These are phyloP conservation scores for Nephila pilipes DNA, from an alignment of 1,140 invertebrate species.

Conservation along the genomic window DNA sequence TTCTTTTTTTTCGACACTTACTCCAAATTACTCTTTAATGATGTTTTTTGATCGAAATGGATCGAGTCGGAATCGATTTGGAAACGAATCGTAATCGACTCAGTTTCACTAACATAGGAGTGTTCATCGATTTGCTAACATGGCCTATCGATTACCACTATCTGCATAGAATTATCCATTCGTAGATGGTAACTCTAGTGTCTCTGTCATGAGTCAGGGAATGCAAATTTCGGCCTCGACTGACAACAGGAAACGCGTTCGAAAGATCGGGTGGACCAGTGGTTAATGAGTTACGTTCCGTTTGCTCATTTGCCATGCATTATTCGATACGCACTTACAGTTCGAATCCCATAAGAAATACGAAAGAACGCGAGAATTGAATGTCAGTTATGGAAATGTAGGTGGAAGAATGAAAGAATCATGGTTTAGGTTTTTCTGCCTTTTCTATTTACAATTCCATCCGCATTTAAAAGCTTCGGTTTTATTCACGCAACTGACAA, in stretches of 20 bases:
- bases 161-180: slow-evolving; percentile 21
- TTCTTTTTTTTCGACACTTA: neutral
- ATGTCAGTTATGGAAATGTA: slow-evolving; percentile 12
- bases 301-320: slow-evolving; percentile 36
- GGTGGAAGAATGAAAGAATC: slow-evolving; percentile 19
- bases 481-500: slow-evolving; percentile 3
- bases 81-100: neutral
- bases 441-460: slow-evolving; percentile 27
- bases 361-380: slow-evolving; percentile 31
- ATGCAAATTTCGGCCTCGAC: slow-evolving; percentile 46
- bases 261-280: slow-evolving; percentile 24
- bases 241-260: slow-evolving; percentile 31
- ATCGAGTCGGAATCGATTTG: slow-evolving; percentile 2
- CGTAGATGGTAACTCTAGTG: slow-evolving; percentile 1
- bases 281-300: slow-evolving; percentile 28
- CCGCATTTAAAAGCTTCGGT: slow-evolving; percentile 4
- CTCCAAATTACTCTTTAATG: slow-evolving; percentile 8
- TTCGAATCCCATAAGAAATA: slow-evolving; percentile 28
- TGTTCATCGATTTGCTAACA: neutral
- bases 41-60: slow-evolving; percentile 18
- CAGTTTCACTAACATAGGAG: neutral
- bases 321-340: slow-evolving; percentile 22
- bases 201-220: slow-evolving; percentile 22
- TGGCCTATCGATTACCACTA: slow-evolving; percentile 9
- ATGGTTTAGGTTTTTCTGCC: neutral